These are phyloP conservation scores for Poeciliopsis gracilis DNA, from an alignment of 2,797 vertebrate species.

Conservation along the genomic window DNA sequence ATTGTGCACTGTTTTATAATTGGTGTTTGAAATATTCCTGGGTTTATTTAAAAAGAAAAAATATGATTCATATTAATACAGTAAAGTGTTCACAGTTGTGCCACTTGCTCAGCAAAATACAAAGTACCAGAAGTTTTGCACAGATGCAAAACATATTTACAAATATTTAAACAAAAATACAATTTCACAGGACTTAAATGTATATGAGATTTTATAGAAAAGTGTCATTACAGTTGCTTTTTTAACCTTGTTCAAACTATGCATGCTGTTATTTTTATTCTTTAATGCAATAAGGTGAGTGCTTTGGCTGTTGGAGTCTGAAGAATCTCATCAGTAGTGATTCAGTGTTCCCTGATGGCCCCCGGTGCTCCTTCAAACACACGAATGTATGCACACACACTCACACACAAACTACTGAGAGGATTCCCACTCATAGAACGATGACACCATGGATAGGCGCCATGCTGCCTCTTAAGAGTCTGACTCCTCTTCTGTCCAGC, in stretches of 20 bases:
- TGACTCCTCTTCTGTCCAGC: constrained; percentile 51
- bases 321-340: constrained; percentile 55
- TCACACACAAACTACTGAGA: constrained; percentile 44
- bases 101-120: too few species aligned
- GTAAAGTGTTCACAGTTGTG: not conserved
- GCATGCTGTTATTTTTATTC: constrained; percentile 12
- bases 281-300: constrained; percentile 30
- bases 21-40: not conserved
- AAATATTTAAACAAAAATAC: not conserved
- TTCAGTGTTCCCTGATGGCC: constrained; percentile 39
- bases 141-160: not conserved
- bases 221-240: not conserved
- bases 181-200: not conserved
- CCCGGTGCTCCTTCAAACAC: constrained; percentile 1
- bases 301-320: constrained; percentile 23
- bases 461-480: constrained; percentile 64
- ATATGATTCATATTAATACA: not conserved
- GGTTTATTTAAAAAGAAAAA: not conserved
- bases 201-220: not conserved
- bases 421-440: constrained; percentile 71
- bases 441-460: constrained; percentile 75
- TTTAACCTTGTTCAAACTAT: not conserved
- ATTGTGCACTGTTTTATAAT: not conserved
- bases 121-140: not conserved
- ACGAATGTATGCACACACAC: constrained; percentile 16